Evolutionary conservation across 1,140 invertebrate genomes (phyloP).

Genomic region (Helicoverpa zea): DNA sequence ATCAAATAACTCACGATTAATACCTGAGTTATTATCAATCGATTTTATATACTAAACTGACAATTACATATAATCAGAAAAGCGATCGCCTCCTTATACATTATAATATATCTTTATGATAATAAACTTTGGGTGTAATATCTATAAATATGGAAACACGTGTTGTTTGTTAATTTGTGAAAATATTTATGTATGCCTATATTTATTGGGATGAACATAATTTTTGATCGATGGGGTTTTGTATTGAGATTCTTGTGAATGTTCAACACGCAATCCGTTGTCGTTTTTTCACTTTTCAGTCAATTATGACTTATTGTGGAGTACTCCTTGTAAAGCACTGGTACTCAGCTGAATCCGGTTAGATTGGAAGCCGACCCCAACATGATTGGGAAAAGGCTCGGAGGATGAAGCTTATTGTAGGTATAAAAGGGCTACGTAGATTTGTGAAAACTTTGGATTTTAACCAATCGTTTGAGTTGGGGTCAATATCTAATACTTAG

Average conservation of each 20-base stretch:
- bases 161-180: background rate
- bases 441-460: background rate
- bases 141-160: conserved; percentile 23
- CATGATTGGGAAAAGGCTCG: no score
- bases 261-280: no score
- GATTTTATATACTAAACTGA: conserved; percentile 40
- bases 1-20: conserved; percentile 42
- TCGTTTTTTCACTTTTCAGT: no score
- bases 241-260: no score
- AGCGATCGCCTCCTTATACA: conserved; percentile 5
- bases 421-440: no score
- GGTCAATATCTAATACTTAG: background rate
- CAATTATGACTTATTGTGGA: no score
- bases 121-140: conserved; percentile 16
- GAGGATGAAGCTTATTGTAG: no score
- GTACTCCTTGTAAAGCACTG: no score
- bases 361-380: no score
- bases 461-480: background rate
- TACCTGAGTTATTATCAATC: conserved; percentile 37
- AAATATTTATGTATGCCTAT: background rate
- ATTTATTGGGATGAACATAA: background rate
- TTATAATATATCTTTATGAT: conserved; percentile 38
- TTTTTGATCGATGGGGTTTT: background rate
- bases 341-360: no score
- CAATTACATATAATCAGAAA: conserved; percentile 34